Conservation (phyloP, 2,797 vertebrate genomes). For the Falco berigora region DNA sequence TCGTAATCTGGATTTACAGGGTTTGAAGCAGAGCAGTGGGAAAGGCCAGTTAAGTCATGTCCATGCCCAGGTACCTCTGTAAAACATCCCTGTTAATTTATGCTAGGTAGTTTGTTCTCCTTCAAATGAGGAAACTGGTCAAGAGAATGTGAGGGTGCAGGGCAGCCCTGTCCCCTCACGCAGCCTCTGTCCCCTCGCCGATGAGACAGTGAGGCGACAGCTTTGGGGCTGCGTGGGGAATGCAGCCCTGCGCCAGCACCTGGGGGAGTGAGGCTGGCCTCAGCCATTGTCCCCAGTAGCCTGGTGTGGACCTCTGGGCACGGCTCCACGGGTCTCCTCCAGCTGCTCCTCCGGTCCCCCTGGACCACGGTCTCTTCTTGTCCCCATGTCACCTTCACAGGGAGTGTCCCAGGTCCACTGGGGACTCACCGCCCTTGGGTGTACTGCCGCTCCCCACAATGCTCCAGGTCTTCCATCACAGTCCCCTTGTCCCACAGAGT, state of each 20-base stretch:
- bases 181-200: not conserved
- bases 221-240: not conserved
- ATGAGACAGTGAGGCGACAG: not conserved
- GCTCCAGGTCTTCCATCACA: fast-evolving
- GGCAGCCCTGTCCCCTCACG: not conserved
- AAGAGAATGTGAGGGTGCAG: fast-evolving
- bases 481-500: not conserved
- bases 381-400: not conserved
- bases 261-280: not conserved
- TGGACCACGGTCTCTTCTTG: not conserved
- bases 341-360: not conserved
- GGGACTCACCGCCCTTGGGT: fast-evolving
- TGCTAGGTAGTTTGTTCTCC: not conserved
- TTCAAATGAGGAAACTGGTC: not conserved
- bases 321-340: fast-evolving
- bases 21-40: not conserved
- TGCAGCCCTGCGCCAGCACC: not conserved
- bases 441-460: fast-evolving
- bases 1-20: not conserved
- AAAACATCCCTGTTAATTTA: not conserved
- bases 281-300: not conserved
- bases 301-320: not conserved
- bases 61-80: not conserved
- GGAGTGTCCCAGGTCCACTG: not conserved
- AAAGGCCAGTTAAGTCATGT: not conserved